Base-by-base conservation (phyloP, 1,140 invertebrate genomes). In the Aphelinus certus region DNA sequence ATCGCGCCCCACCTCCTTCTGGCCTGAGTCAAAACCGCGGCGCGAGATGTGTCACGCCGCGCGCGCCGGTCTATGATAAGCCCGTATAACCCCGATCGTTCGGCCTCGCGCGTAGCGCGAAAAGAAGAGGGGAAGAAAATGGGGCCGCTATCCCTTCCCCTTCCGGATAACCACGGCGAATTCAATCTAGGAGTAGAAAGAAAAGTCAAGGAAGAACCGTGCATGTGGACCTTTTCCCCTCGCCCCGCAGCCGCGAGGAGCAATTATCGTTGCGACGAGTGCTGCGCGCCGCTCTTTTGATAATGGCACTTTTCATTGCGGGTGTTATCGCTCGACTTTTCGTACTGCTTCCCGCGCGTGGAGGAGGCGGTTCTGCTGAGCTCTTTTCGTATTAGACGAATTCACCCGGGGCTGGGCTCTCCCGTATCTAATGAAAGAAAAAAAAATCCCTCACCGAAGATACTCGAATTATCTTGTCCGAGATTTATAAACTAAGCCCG, bases 41-140 rank as follows among this genome's bases (percentile, higher is more conserved):
- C 57, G n/a, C 45, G 64, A 73, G 71, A 67, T 67, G 57, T 46
- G 71, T 73, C 71, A 65, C 43, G 2, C 3, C 6, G 45, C n/a
- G 62, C 4, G 1, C 7, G n/a, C 7, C 6, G 26, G 58, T 71
- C 60, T 63, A 65, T 43, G 71, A 60, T 61, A 73, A 67, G 64
- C 47, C 26, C 26, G 26, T 26, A 26, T 61, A 51, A 62, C 61
- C n/a, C 61, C 45, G 3, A 61, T 57, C 51, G 49, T 61, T 70
- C 7, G 47, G 49, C 55, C 63, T 65, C 56, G 48, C 7, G n/a
- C 3, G 26, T 26, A 42, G n/a, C 7, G 46, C 9, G 62, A 48
- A 57, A 43, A 45, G 6, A 26, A 61, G n/a, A 3, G 42, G 42
- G 42, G 42, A 26, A 61, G 42, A 61, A 42, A 61, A 42, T 42